A percentile compares a stretch with the other conserved stretches of the same genome.
phyloP scores from a whole-genome alignment of 2,888 invertebrate genomes.

The Gastrophysa polygoni region DNA sequence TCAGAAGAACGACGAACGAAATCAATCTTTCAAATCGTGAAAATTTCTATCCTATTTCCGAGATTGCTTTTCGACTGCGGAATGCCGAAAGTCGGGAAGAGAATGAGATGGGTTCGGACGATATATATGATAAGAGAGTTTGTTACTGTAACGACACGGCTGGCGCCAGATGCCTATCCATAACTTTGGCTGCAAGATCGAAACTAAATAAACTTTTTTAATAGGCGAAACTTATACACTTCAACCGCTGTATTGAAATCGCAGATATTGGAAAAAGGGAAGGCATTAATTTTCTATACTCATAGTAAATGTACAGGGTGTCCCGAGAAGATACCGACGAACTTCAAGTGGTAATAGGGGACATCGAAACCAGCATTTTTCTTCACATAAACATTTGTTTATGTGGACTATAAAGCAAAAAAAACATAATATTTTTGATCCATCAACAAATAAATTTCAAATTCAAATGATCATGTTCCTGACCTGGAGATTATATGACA shows the following conservation, averaged over 20 bases:
- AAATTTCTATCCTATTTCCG: neutral
- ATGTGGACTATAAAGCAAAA: no score
- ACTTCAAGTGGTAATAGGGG: no score
- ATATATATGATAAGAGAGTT: constrained; percentile 31
- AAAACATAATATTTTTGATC: no score
- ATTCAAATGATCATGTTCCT: no score
- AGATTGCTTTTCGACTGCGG: neutral
- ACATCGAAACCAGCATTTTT: no score
- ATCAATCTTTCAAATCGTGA: neutral
- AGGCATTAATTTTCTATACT: no score
- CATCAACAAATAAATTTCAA: no score
- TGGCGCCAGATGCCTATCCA: neutral
- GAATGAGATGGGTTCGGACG: constrained; percentile 23
- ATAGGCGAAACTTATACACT: neutral
- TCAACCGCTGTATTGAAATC: neutral
- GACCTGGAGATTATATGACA: no score
- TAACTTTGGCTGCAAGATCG: neutral
- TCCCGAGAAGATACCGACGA: no score
- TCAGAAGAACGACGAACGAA: neutral
- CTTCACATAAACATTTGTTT: no score
- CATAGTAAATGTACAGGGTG: no score
- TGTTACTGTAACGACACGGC: constrained; percentile 17
- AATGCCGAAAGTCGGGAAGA: neutral
- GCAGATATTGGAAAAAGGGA: neutral
- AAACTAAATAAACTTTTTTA: neutral